Conservation (phyloP, 37 sponge, comb jelly and placozoan genomes). For the Chondrosia reniformis region DNA sequence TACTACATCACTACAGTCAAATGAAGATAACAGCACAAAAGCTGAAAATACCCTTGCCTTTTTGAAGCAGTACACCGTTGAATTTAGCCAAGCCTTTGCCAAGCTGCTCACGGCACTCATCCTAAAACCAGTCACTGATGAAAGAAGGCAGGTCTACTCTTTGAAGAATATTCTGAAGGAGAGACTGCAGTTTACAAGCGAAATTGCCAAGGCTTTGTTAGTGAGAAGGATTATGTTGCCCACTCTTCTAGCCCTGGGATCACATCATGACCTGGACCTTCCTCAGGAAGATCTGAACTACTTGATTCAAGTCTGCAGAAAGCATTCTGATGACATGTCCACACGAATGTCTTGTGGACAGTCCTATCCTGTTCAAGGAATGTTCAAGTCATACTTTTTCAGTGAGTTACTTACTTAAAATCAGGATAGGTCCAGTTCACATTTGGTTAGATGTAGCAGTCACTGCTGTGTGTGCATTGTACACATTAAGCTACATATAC, state of each 20-base stretch:
- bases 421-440: background rate
- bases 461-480: background rate
- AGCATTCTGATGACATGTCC: background rate
- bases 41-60: background rate
- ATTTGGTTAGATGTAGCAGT: background rate
- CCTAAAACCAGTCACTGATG: background rate
- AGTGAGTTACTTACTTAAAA: background rate
- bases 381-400: background rate
- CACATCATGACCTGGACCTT: background rate
- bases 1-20: background rate
- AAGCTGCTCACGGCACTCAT: background rate
- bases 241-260: background rate
- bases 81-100: background rate
- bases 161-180: background rate
- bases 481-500: background rate
- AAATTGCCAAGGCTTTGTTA: constrained; percentile 1
- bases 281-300: background rate
- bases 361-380: background rate
- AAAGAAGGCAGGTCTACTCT: background rate
- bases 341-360: background rate
- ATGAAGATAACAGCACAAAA: background rate
- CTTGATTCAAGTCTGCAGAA: background rate
- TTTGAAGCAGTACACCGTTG: background rate
- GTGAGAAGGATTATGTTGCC: constrained; percentile 2
- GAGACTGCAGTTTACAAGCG: background rate